These are phyloP conservation scores for Poecilia wingei DNA, from an alignment of 2,797 vertebrate species.

Conservation along the genomic window DNA sequence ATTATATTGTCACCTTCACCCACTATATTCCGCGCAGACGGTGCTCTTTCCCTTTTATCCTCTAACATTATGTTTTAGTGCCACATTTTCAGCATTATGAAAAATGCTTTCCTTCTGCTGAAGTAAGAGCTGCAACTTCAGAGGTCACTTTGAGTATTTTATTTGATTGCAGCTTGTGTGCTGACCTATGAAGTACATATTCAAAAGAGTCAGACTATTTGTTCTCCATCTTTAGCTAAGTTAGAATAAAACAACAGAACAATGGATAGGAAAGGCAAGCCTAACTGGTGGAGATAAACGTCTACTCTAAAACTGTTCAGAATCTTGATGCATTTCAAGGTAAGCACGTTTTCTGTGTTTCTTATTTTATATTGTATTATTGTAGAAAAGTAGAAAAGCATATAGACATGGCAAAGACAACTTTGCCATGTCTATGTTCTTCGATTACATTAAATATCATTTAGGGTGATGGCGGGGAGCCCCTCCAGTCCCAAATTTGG, in stretches of 20 bases:
- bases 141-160: conserved; percentile 71
- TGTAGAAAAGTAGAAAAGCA: too few relatives aligned
- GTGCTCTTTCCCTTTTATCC: conserved; percentile 59
- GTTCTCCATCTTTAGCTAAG: conserved; percentile 37
- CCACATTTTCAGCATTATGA: conserved; percentile 60
- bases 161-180: conserved; percentile 70
- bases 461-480: background rate
- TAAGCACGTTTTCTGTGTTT: background rate
- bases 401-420: background rate
- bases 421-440: background rate
- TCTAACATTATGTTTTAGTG: conserved; percentile 73
- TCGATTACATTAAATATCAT: background rate
- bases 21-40: conserved; percentile 43
- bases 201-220: conserved; percentile 48
- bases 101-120: conserved; percentile 49
- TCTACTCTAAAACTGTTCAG: conserved; percentile 7
- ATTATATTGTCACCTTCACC: conserved; percentile 78
- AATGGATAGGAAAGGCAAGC: conserved; percentile 36
- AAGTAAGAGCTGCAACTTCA: conserved; percentile 40
- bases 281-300: conserved; percentile 30
- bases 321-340: background rate
- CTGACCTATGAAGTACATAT: conserved; percentile 74
- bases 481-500: background rate
- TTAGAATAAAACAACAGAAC: conserved; percentile 39
- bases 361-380: background rate